Evolutionary conservation across 2,888 invertebrate genomes (phyloP).

Genomic region (Steromphala cineraria): DNA sequence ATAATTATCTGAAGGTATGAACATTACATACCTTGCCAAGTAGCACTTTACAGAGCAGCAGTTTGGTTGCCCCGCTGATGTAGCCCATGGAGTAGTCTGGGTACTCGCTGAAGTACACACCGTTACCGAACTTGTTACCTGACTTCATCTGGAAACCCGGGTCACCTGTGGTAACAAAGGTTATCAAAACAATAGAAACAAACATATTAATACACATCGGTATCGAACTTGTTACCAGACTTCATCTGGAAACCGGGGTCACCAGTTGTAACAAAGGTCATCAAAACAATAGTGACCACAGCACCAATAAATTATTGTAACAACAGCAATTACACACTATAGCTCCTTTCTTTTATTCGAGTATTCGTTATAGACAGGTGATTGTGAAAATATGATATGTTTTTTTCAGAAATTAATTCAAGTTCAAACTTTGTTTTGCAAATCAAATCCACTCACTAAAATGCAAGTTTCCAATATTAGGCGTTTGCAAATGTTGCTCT

Average conservation of each 20-base stretch:
- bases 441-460: no score
- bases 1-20: neutral
- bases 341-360: no score
- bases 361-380: no score
- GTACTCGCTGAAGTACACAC: constrained; percentile 69
- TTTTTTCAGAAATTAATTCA: no score
- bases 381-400: no score
- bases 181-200: neutral
- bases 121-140: constrained; percentile 47
- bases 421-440: no score
- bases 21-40: constrained; percentile 56
- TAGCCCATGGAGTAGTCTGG: constrained; percentile 65
- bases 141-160: constrained; percentile 39
- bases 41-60: constrained; percentile 63
- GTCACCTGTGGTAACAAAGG: constrained; percentile 28
- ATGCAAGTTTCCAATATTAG: no score
- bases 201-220: constrained; percentile 58
- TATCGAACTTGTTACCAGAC: constrained; percentile 46
- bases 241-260: constrained; percentile 37
- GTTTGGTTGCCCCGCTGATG: constrained; percentile 55
- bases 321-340: no score
- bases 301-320: no score
- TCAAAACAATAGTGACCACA: neutral
- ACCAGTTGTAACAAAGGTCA: constrained; percentile 20
- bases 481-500: no score